Evolutionary conservation across 2,888 invertebrate genomes (phyloP).

Genomic region (Caenorhabditis afra): DNA sequence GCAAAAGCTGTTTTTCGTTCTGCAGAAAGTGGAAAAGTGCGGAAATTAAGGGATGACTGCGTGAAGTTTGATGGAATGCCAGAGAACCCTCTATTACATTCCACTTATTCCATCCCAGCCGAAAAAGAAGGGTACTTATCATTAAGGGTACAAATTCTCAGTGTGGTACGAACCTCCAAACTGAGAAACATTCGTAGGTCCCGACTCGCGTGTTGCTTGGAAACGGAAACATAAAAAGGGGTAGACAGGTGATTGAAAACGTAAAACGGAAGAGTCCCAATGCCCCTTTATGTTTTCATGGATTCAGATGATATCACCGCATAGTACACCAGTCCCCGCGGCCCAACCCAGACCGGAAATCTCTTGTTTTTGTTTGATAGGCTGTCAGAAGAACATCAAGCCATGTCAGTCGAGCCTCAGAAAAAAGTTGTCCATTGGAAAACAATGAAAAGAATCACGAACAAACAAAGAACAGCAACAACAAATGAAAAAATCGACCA

Average conservation of each 20-base stretch:
- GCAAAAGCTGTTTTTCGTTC: slow-evolving; percentile 5
- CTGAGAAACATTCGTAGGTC: no score
- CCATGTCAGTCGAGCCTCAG: slow-evolving; percentile 1
- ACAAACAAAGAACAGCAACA: slow-evolving; percentile 31
- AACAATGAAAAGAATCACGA: not conserved
- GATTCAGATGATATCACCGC: not conserved
- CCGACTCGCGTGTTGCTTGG: no score
- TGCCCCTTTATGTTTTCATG: not conserved
- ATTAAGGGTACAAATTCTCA: no score
- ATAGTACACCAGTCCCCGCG: not conserved
- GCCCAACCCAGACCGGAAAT: no score
- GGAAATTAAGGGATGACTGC: slow-evolving; percentile 21
- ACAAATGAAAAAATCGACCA: slow-evolving; percentile 12
- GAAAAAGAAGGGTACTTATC: slow-evolving; percentile 27
- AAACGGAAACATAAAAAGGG: no score
- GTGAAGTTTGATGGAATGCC: not conserved
- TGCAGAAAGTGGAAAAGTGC: slow-evolving; percentile 31
- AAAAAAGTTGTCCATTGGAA: not conserved
- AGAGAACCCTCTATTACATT: slow-evolving; percentile 37
- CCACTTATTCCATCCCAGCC: slow-evolving; percentile 50
- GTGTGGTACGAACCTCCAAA: no score
- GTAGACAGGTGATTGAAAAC: no score
- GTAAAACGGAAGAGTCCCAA: no score
- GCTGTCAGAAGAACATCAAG: slow-evolving; percentile 30
- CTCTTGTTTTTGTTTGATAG: slow-evolving; percentile 17